Evolutionary conservation across 2,888 invertebrate species (phyloP).

Genomic region (Xestia xanthographa): DNA sequence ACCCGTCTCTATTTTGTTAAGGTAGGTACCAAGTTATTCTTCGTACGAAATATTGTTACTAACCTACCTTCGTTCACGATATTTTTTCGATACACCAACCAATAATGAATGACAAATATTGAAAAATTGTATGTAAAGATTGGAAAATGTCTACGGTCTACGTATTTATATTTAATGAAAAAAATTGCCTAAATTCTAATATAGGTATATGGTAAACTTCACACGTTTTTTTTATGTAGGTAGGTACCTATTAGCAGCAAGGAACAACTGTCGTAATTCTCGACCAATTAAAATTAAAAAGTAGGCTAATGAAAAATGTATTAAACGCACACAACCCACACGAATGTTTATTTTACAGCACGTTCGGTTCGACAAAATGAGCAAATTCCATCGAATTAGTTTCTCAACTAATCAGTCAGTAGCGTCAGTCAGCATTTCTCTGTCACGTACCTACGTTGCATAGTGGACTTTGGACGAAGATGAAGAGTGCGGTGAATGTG

Average conservation of each 20-base stretch:
- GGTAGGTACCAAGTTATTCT: constrained; percentile 37
- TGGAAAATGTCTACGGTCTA: no score
- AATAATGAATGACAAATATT: not conserved
- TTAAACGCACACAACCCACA: constrained; percentile 34
- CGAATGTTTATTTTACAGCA: constrained; percentile 51
- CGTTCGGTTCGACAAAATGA: constrained; percentile 47
- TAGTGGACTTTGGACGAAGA: constrained; percentile 61
- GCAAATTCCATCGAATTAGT: constrained; percentile 57
- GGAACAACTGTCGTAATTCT: constrained; percentile 39
- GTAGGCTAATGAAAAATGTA: constrained; percentile 45
- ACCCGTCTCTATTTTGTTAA: constrained; percentile 52
- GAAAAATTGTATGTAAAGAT: not conserved
- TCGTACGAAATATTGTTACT: constrained; percentile 22
- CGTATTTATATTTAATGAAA: no score
- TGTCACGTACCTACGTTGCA: constrained; percentile 57
- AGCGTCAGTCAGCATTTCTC: constrained; percentile 64
- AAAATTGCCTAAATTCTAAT: no score
- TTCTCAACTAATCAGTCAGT: constrained; percentile 42
- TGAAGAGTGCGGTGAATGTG: constrained; percentile 52
- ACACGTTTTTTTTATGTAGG: no score
- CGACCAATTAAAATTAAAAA: constrained; percentile 44
- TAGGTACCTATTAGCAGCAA: not conserved
- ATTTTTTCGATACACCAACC: constrained; percentile 22
- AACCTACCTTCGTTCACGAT: constrained; percentile 18
- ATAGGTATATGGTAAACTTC: no score